Evolutionary conservation across 64 coral and sea anemone species (phyloP).

Genomic region (Montipora capricornis): DNA sequence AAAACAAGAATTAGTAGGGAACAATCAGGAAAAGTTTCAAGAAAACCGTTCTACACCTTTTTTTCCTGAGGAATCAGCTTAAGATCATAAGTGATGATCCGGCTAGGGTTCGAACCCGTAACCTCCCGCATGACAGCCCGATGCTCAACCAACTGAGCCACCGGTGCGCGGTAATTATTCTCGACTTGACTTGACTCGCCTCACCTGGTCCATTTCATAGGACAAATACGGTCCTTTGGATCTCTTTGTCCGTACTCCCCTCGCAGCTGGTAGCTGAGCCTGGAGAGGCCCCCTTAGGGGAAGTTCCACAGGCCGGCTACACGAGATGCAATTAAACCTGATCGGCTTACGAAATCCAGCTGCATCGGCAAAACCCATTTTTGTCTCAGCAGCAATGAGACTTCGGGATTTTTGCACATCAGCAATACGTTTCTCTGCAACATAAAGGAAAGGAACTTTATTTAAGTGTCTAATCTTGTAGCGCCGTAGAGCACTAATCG

Average conservation of each 20-base stretch:
- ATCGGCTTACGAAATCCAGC: constrained; percentile 84
- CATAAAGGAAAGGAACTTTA: neutral
- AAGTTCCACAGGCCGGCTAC: constrained; percentile 91
- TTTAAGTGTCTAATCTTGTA: too few species aligned
- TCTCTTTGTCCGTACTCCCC: constrained; percentile 76
- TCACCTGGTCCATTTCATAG: constrained; percentile 97
- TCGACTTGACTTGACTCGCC: too few species aligned
- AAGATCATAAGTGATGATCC: too few species aligned
- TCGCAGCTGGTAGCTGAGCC: constrained; percentile 67
- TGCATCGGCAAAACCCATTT: constrained; percentile 84
- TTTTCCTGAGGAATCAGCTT: too few species aligned
- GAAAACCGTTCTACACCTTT: too few species aligned
- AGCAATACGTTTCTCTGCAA: constrained; percentile 84
- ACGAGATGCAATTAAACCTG: constrained; percentile 94
- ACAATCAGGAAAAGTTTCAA: too few species aligned
- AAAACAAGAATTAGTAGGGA: too few species aligned
- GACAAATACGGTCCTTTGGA: constrained; percentile 91
- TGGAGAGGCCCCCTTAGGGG: constrained; percentile 41
- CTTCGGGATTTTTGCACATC: constrained; percentile 94
- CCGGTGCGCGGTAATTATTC: neutral
- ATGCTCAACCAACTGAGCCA: too few species aligned
- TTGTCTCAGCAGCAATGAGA: constrained; percentile 87
- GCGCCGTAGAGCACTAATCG: too few species aligned
- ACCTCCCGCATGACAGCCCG: too few species aligned
- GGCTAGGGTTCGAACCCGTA: too few species aligned